A percentile compares a stretch with the other conserved stretches of the same genome.
phyloP scores from a whole-genome alignment of 2,888 invertebrate species.

The Drosophila barbarae region DNA sequence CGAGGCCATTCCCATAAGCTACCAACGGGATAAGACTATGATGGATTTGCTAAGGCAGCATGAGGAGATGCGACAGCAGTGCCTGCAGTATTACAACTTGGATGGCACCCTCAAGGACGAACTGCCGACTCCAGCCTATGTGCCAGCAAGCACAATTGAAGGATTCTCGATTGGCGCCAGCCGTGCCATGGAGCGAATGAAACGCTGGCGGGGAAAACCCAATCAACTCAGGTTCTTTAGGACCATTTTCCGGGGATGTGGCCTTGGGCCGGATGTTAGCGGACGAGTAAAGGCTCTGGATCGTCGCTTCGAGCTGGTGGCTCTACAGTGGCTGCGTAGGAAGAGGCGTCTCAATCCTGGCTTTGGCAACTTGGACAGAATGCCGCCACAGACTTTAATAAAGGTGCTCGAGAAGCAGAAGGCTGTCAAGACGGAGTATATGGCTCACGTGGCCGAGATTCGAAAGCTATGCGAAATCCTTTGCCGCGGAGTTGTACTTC shows the following conservation, averaged over 20 bases:
- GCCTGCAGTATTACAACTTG: conserved; percentile 28
- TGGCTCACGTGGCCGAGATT: background rate
- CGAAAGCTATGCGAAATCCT: background rate
- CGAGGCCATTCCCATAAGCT: background rate
- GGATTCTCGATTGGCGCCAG: conserved; percentile 31
- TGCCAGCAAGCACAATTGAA: background rate
- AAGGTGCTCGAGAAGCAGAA: background rate
- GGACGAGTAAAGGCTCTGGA: conserved; percentile 14
- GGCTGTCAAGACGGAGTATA: background rate
- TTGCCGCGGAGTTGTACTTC: background rate
- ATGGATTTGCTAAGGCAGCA: background rate
- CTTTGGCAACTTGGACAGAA: background rate
- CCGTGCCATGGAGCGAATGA: conserved; percentile 31
- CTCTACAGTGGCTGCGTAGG: conserved; percentile 10
- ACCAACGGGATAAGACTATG: background rate
- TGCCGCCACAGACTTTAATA: background rate
- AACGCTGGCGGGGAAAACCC: conserved; percentile 18
- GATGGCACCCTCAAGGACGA: conserved; percentile 24
- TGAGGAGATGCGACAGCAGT: conserved; percentile 20
- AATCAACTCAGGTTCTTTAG: conserved; percentile 15
- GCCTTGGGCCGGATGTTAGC: background rate
- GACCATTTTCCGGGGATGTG: conserved; percentile 5
- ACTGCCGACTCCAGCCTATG: background rate
- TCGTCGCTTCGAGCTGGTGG: conserved; percentile 18
- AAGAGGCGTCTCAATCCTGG: conserved; percentile 33